Evolutionary conservation across 2,113 vertebrate species (phyloP), one percentile per base, ranked within the genome.

Genomic region (Plestiodon gilberti): DNA sequence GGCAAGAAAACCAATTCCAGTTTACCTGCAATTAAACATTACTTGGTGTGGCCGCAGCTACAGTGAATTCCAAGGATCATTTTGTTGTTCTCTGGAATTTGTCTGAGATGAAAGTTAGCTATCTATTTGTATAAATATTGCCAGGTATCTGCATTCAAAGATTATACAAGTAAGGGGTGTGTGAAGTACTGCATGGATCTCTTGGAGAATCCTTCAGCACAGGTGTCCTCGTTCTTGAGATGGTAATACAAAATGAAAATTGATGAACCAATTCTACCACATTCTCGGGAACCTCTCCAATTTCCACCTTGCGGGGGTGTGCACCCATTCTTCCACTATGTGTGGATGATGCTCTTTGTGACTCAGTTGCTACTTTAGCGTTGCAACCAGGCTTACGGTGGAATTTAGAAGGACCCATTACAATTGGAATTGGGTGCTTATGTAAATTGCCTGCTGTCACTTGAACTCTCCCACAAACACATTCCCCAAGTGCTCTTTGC

Each of bases 381-480:
- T 25, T 7, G n/a, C 40, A 84, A 18, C 62, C 28, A 57, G 38
- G 62, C 75, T 65, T 30, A 38, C 18, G 13, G 0, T 35, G 74
- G 64, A 78, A 57, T 78, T 67, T 78, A 67, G 43, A 85, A 23
- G 65, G 61, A 57, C 23, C 74, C 8, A 33, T 55, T 38, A 77
- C 23, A 57, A 85, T 52, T 11, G 73, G 43, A 75, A 48, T 25
- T 48, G 73, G 62, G 38, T 78, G 48, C 83, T 85, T 85, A 78
- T 78, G 74, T 35, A 69, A 85, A 69, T 57, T n/a, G 65, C 59
- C 71, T n/a, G 62, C 62, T 78, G 74, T 85, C 74, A 67, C 62
- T 69, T 78, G 35, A 35, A 13, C n/a, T 30, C 74, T 69, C n/a
- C 8, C 7, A 65, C 48, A 69, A 38, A 77, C n/a, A 48, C 61